Evolutionary conservation across 2,888 invertebrate species (phyloP), one percentile per base, ranked within the genome.

Genomic region (Macrophya alboannulata): DNA sequence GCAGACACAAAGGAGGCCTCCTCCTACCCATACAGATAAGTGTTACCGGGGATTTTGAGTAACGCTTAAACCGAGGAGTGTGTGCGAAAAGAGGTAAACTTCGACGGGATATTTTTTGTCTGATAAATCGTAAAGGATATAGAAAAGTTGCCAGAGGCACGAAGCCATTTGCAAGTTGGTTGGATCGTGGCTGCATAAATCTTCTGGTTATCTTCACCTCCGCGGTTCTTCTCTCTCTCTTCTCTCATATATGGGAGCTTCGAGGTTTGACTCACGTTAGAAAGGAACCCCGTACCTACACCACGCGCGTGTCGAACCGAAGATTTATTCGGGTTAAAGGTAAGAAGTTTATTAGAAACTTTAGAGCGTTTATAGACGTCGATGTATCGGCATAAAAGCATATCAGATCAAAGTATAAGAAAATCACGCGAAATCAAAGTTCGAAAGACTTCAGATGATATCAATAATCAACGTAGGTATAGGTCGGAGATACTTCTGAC

Each of bases 121-220:
- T 62, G 81, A 81, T 81, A 62, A 81, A 81, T 81, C 81, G 43
- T 43, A 12, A 62, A 81, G 43, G 43, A 81, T 77, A 77, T 81
- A 62, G 81, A 81, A 81, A 81, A 81, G 81, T 81, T 81, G 59
- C 59, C 43, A 25, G 59, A 40, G 40, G 76, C 17, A 37, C 17
- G 76, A 43, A 48, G 65, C 84, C 85, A 84, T 85, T 84, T 85
- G 71, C 74, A 85, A 85, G 59, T 85, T 59, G 59, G 72, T 84
- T 71, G 81, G 68, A 21, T 83, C 45, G 85, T 21, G 76, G 85
- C 48, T 79, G 85, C 85, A 85, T 85, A 85, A 85, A 85, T 85
- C 84, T 83, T 25, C 37, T n/a, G 68, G 82, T 62, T 84, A 85
- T 85, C 85, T 55, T 51, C 43, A n/a, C 31, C 31, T 31, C 48